Conservation (phyloP, 2,797 vertebrate genomes). For the Anguilla megastoma region DNA sequence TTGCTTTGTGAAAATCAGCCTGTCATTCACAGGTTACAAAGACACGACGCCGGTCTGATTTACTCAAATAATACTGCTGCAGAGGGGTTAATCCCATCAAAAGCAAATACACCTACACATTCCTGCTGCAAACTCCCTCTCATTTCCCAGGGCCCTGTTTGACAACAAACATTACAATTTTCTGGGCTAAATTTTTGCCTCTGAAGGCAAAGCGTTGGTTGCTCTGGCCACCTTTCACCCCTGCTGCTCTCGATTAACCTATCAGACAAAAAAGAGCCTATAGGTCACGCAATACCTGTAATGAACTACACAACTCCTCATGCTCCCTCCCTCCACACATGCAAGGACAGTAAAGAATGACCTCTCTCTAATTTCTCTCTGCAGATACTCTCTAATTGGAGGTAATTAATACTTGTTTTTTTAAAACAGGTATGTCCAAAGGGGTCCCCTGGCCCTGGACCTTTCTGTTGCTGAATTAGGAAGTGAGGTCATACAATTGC, state of each 20-base stretch:
- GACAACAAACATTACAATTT: constrained; percentile 27
- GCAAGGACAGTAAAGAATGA: neutral
- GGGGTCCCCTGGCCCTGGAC: neutral
- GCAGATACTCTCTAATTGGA: neutral
- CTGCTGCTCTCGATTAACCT: constrained; percentile 39
- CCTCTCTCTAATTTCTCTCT: neutral
- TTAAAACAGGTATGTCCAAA: neutral
- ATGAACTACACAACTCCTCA: constrained; percentile 29
- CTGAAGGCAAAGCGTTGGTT: constrained; percentile 30
- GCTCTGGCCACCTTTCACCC: constrained; percentile 30
- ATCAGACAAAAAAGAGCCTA: constrained; percentile 34
- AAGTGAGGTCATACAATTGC: neutral
- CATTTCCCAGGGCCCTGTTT: constrained; percentile 17
- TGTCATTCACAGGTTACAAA: constrained; percentile 30
- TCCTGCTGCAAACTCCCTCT: constrained; percentile 22
- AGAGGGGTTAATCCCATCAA: constrained; percentile 31
- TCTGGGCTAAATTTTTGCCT: constrained; percentile 26
- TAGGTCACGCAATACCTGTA: constrained; percentile 39
- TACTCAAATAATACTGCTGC: constrained; percentile 26
- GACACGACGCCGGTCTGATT: constrained; percentile 32
- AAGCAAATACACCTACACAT: constrained; percentile 43
- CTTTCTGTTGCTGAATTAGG: neutral
- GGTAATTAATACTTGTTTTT: constrained; percentile 2
- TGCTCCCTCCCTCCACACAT: neutral
- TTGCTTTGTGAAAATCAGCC: neutral